Conservation (phyloP, 2,113 vertebrate species). For the Daboia siamensis region DNA sequence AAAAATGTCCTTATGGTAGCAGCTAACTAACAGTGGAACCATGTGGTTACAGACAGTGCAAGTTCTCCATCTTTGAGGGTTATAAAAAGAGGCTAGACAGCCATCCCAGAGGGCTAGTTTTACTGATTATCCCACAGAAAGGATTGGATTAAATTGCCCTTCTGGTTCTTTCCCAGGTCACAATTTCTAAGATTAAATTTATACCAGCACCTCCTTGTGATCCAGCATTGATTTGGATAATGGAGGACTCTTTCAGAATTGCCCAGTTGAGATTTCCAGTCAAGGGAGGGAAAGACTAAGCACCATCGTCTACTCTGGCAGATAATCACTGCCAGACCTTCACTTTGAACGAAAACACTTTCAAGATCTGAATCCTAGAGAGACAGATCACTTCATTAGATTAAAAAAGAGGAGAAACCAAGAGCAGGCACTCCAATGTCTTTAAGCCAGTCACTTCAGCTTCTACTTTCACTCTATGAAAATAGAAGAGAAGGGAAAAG, state of each 20-base stretch:
- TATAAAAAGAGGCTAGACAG: not conserved
- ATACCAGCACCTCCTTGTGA: not conserved
- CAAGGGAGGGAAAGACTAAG: not conserved
- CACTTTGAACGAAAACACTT: not conserved
- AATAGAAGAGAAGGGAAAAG: not conserved
- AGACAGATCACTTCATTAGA: fast-evolving
- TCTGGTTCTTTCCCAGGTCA: no score
- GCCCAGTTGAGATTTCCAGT: fast-evolving
- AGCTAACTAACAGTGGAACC: not conserved
- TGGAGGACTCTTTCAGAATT: fast-evolving
- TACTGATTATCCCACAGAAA: not conserved
- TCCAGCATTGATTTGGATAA: not conserved
- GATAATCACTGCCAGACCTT: not conserved
- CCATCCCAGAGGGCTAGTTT: not conserved
- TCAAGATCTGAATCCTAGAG: constrained; percentile 2
- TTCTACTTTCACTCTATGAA: not conserved
- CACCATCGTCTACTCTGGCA: not conserved
- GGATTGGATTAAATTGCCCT: not conserved
- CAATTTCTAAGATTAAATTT: not conserved
- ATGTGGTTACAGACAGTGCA: not conserved
- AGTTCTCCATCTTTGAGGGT: not conserved
- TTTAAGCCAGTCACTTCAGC: not conserved
- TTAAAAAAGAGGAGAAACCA: constrained; percentile 1
- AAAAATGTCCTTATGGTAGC: not conserved
- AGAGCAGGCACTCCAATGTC: not conserved